phyloP scores from a whole-genome alignment of 1,140 invertebrate genomes.

The Listronotus bonariensis region DNA sequence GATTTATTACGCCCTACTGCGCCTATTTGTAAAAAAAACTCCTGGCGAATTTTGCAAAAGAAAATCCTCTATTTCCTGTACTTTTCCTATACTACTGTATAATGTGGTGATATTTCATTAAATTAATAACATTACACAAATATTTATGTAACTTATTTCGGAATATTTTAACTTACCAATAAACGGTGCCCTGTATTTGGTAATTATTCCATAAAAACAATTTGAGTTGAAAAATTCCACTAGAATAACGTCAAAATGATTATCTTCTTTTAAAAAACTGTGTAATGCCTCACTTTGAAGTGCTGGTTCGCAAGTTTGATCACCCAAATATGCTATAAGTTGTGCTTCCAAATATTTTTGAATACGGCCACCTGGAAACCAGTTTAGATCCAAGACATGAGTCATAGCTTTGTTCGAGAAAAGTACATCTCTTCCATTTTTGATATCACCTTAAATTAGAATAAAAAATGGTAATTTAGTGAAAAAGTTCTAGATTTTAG shows the following conservation, averaged over 20 bases:
- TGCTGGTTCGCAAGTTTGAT: conserved; percentile 55
- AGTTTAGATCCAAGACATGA: conserved; percentile 57
- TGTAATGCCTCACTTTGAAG: conserved; percentile 59
- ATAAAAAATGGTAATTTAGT: too few species aligned
- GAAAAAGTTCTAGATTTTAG: too few species aligned
- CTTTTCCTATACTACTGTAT: too few species aligned
- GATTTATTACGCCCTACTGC: too few species aligned
- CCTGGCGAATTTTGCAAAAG: too few species aligned
- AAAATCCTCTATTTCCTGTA: too few species aligned
- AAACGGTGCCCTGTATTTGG: conserved; percentile 66
- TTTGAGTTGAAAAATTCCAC: conserved; percentile 71
- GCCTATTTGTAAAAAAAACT: too few species aligned
- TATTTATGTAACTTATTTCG: too few species aligned
- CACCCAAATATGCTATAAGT: conserved; percentile 14
- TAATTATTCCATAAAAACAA: conserved; percentile 65
- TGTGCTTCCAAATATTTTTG: conserved; percentile 48
- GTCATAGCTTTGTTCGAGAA: conserved; percentile 58
- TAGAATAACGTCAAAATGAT: conserved; percentile 66
- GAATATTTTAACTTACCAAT: conserved; percentile 53
- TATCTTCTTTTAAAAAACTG: conserved; percentile 57
- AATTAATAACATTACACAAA: too few species aligned
- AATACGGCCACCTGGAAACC: conserved; percentile 16
- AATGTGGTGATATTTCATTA: too few species aligned
- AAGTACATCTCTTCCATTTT: conserved; percentile 45
- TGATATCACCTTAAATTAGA: conserved; percentile 40